Conservation (phyloP, 2,113 vertebrate genomes). For the Syngnathoides biaculeatus region DNA sequence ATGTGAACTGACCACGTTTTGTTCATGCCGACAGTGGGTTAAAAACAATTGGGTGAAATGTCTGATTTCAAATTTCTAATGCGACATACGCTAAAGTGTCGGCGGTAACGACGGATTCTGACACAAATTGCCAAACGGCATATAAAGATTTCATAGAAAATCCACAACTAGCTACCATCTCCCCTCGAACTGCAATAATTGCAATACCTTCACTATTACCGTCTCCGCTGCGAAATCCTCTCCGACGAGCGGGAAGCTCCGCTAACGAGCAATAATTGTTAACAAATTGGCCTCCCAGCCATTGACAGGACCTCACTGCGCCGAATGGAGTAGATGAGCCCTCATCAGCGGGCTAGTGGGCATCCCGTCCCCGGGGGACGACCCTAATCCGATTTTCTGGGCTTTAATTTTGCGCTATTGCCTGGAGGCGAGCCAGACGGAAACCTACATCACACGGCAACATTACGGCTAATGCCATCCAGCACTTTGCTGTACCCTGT, state of each 20-base stretch:
- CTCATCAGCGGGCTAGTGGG: constrained; percentile 80
- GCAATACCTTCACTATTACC: constrained; percentile 42
- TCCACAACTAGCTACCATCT: constrained; percentile 31
- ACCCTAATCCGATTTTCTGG: constrained; percentile 84
- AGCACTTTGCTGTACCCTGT: constrained; percentile 16
- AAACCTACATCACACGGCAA: constrained; percentile 55
- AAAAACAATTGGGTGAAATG: constrained; percentile 7
- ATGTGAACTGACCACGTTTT: constrained; percentile 5
- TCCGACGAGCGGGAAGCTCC: constrained; percentile 71
- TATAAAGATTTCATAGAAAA: constrained; percentile 36
- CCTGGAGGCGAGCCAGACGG: constrained; percentile 72
- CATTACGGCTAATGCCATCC: constrained; percentile 52
- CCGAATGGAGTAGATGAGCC: constrained; percentile 72
- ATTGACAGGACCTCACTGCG: constrained; percentile 65
- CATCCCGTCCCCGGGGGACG: constrained; percentile 68
- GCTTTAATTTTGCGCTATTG: constrained; percentile 81
- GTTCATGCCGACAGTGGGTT: background rate
- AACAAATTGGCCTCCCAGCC: constrained; percentile 84
- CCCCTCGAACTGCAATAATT: constrained; percentile 60
- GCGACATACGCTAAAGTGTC: constrained; percentile 29
- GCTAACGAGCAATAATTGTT: constrained; percentile 86
- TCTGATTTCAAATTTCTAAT: constrained; percentile 30
- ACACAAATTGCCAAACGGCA: constrained; percentile 50
- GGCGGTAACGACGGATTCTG: constrained; percentile 13
- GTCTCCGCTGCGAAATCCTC: constrained; percentile 41